phyloP scores from a whole-genome alignment of 2,888 invertebrate species.

The Cyrtodaria siliqua region DNA sequence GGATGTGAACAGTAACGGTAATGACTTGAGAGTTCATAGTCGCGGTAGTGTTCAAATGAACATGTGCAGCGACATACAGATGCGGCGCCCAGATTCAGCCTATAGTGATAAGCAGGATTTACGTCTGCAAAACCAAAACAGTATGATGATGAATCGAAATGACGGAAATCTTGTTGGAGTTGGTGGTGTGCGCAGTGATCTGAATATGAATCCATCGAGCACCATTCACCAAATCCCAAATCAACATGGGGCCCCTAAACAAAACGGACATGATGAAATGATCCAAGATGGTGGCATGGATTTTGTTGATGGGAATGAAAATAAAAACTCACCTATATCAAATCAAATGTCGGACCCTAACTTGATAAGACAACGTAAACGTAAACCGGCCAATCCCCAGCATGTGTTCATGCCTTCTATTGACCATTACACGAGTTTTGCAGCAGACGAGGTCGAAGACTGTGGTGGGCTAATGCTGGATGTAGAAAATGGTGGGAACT shows the following conservation, averaged over 20 bases:
- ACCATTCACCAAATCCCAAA: constrained; percentile 26
- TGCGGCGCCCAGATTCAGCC: constrained; percentile 31
- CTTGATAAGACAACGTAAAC: constrained; percentile 57
- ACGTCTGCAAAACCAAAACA: constrained; percentile 29
- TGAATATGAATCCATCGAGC: constrained; percentile 20
- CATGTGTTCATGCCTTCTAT: constrained; percentile 65
- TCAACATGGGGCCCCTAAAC: constrained; percentile 44
- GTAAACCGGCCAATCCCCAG: constrained; percentile 65
- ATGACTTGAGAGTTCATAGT: constrained; percentile 41
- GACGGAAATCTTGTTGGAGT: constrained; percentile 10
- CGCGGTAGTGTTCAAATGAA: constrained; percentile 44
- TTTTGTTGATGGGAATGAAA: constrained; percentile 43
- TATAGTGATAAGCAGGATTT: constrained; percentile 46
- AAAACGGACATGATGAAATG: constrained; percentile 39
- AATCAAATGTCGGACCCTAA: constrained; percentile 50
- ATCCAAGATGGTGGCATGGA: constrained; percentile 47
- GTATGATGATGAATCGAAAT: constrained; percentile 31
- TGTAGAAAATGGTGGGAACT: constrained; percentile 31
- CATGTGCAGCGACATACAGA: constrained; percentile 41
- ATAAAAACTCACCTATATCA: constrained; percentile 36
- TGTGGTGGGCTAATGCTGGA: constrained; percentile 39
- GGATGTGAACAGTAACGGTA: constrained; percentile 20
- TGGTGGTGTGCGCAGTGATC: constrained; percentile 29
- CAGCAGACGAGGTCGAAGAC: constrained; percentile 59
- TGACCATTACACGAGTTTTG: constrained; percentile 63